Evolutionary conservation across 2,113 vertebrate genomes (phyloP), one percentile per base, ranked within the genome.

Genomic region (Castor canadensis): DNA sequence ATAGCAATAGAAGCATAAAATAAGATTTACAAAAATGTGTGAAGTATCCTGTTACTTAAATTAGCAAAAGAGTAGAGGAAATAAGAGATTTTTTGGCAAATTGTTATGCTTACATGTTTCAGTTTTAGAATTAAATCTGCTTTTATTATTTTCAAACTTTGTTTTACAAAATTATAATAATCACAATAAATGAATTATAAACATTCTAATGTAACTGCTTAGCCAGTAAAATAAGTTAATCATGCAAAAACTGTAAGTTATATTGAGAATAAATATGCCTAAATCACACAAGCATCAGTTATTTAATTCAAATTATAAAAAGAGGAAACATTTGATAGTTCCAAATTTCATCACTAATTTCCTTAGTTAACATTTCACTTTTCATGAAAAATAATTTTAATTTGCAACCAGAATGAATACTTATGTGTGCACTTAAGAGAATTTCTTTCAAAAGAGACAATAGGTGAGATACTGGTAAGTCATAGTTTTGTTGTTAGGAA

Each of bases 91-190:
- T 69, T 35, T 77, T 71, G 4, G 22, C 3, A 12, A 54, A 66
- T 12, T 89, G 62, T 67, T 80, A 93, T 6, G 43, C 4, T 15
- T 24, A 40, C n/a, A 10, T 3, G 67, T 26, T 89, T 95, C 89
- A 79, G 96, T 93, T 97, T 96, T 92, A 96, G 92, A 97, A 97
- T 96, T 95, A 97, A 98, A 96, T 62, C 47, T 93, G 32, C 19
- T 95, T 88, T 96, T 96, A 83, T 94, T 11, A 2, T 82, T 97
- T 98, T 95, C 95, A 97, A 96, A 92, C 87, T 91, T 79, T 89
- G 56, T 97, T 97, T 96, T 97, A 58, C 82, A 92, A 97, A 98
- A 97, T 94, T 94, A 77, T 80, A 82, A 96, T 87, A 83, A 85
- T 92, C 89, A 66, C 15, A 83, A 83, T 89, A 60, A 95, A 72